Base-by-base conservation (phyloP, 1,140 invertebrate genomes). In the Wasmannia auropunctata region DNA sequence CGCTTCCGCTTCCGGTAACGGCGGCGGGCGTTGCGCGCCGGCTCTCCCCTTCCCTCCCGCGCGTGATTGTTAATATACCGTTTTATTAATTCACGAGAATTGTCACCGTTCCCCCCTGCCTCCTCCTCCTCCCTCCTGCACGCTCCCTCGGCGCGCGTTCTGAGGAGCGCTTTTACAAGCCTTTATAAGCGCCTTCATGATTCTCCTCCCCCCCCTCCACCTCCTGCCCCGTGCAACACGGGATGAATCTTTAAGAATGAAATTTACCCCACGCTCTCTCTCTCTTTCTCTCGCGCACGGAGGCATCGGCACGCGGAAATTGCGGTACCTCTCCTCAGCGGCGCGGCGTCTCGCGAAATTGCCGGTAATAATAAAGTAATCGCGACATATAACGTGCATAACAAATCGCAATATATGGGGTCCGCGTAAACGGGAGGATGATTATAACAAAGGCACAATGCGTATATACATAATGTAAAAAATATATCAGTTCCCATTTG, bases 21-120 rank as follows among this genome's bases (percentile, higher is more conserved):
- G 16, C 16, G 37, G 49, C 49, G 49, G 49, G 37, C n/a, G 58
- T 14, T 37, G 34, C 62, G 28, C 58, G n/a, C 62, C 62, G 31
- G n/a, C n/a, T n/a, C n/a, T n/a, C n/a, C n/a, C n/a, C n/a, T n/a
- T n/a, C n/a, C n/a, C n/a, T n/a, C 58, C 37, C 37, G 49, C 22
- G 77, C 34, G n/a, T 22, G 51, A 83, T 83, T 81, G 79, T 83
- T 83, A 56, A 83, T 83, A 58, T 22, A 60, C 67, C 79, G 25
- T 83, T 83, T 83, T 83, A 83, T 83, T 72, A 83, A 83, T 83
- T 83, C 79, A 83, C 67, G 49, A 34, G 79, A 81, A 81, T 72
- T 58, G 79, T 81, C 65, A 28, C 3, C 51, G 19, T n/a, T n/a
- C n/a, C n/a, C 43, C 43, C 16, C 43, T 46, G 3, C 43, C 11